A percentile compares a stretch with the other conserved stretches of the same genome.
Conservation (phyloP, 1,140 invertebrate genomes). For the Caenorhabditis remanei region DNA sequence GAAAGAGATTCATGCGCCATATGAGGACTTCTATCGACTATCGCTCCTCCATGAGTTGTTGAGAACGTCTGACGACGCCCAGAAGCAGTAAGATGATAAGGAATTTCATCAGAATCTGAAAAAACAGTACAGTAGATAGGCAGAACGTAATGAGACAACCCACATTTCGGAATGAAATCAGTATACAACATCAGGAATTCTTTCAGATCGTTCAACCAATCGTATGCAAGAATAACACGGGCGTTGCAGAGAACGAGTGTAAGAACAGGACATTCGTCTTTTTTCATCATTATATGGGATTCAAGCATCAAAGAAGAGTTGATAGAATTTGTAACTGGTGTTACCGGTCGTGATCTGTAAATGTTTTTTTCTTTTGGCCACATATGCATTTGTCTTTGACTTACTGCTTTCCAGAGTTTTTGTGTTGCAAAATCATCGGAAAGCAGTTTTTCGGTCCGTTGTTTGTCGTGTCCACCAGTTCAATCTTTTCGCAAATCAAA, state of each 20-base stretch:
- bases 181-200: conserved; percentile 84
- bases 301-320: conserved; percentile 68
- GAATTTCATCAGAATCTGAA: conserved; percentile 37
- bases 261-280: conserved; percentile 78
- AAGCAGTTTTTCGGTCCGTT: conserved; percentile 88
- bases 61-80: conserved; percentile 37
- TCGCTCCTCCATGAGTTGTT: conserved; percentile 6
- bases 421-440: conserved; percentile 88
- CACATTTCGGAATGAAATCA: conserved; percentile 71
- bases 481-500: conserved; percentile 71
- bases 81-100: neutral
- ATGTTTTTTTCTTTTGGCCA: conserved; percentile 83
- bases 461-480: conserved; percentile 78
- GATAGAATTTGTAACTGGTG: neutral
- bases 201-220: conserved; percentile 90
- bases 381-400: conserved; percentile 81
- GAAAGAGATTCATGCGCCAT: neutral
- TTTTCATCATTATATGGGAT: conserved; percentile 72
- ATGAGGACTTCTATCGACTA: conserved; percentile 5
- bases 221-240: conserved; percentile 91
- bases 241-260: conserved; percentile 94
- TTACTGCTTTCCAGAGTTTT: conserved; percentile 78
- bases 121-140: neutral
- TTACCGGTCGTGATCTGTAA: conserved; percentile 8
- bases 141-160: conserved; percentile 47